phyloP scores from a whole-genome alignment of 2,888 invertebrate genomes.

The Nematopogon swammerdamellus region DNA sequence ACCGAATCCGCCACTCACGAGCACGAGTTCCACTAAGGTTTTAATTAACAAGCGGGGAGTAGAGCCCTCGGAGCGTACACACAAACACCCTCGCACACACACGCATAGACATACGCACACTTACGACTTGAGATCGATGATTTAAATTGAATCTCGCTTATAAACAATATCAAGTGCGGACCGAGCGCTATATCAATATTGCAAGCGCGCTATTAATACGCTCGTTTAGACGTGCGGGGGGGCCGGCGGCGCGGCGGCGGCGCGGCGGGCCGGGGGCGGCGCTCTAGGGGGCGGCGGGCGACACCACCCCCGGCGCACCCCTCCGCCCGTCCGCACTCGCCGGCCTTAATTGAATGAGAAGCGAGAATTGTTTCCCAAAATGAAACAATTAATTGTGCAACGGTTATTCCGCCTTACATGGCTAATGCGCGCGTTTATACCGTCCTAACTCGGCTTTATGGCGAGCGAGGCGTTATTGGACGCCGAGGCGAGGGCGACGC shows the following conservation, averaged over 20 bases:
- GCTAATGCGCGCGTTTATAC: conserved; percentile 58
- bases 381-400: conserved; percentile 59
- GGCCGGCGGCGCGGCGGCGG: conserved; percentile 5
- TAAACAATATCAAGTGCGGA: conserved; percentile 55
- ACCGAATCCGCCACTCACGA: no score
- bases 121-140: neutral
- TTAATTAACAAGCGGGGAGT: neutral
- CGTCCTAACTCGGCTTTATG: conserved; percentile 55
- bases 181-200: conserved; percentile 52
- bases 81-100: neutral
- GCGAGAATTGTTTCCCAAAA: conserved; percentile 59
- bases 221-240: conserved; percentile 28
- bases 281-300: conserved; percentile 23
- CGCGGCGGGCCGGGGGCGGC: conserved; percentile 28
- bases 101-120: neutral
- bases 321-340: conserved; percentile 33
- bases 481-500: no score
- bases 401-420: conserved; percentile 58
- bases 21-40: neutral
- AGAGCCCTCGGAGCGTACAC: neutral
- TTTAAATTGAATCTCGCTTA: conserved; percentile 50
- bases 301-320: conserved; percentile 11
- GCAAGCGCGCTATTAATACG: conserved; percentile 55
- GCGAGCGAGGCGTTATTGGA: conserved; percentile 15
- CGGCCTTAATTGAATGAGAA: conserved; percentile 59